A percentile compares a stretch with the other conserved stretches of the same genome.
These are phyloP conservation scores for Leucozona laternaria DNA, from an alignment of 2,888 invertebrate species.

Conservation along the genomic window DNA sequence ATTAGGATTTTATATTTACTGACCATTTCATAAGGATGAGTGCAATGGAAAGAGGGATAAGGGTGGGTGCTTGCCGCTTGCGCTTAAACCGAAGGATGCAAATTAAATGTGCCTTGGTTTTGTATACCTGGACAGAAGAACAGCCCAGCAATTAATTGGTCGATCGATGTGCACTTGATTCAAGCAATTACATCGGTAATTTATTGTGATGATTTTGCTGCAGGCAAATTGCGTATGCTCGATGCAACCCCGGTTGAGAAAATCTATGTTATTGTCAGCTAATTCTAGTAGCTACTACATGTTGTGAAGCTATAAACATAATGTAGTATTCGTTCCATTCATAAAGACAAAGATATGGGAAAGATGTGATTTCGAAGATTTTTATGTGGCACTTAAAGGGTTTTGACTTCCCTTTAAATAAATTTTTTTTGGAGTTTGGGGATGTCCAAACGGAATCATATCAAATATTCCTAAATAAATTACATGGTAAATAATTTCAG, in stretches of 20 bases:
- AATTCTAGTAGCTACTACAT: slow-evolving; percentile 7
- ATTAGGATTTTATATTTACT: slow-evolving; percentile 58
- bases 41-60: neutral
- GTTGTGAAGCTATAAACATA: neutral
- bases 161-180: slow-evolving; percentile 54
- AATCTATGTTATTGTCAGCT: slow-evolving; percentile 30
- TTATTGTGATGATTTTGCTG: slow-evolving; percentile 65
- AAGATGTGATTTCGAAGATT: neutral
- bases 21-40: slow-evolving; percentile 13
- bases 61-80: no score
- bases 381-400: no score
- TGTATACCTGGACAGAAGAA: slow-evolving; percentile 1
- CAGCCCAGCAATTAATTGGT: slow-evolving; percentile 47
- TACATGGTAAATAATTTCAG: no score
- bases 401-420: no score
- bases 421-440: no score
- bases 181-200: slow-evolving; percentile 63
- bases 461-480: no score
- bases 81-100: slow-evolving; percentile 42
- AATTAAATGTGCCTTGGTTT: slow-evolving; percentile 57
- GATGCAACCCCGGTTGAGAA: neutral
- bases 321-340: neutral
- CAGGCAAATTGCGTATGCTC: slow-evolving; percentile 35
- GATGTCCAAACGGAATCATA: no score
- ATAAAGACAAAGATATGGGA: neutral